Evolutionary conservation across 1,140 invertebrate genomes (phyloP).

Genomic region (Drosophila subpulchrella): DNA sequence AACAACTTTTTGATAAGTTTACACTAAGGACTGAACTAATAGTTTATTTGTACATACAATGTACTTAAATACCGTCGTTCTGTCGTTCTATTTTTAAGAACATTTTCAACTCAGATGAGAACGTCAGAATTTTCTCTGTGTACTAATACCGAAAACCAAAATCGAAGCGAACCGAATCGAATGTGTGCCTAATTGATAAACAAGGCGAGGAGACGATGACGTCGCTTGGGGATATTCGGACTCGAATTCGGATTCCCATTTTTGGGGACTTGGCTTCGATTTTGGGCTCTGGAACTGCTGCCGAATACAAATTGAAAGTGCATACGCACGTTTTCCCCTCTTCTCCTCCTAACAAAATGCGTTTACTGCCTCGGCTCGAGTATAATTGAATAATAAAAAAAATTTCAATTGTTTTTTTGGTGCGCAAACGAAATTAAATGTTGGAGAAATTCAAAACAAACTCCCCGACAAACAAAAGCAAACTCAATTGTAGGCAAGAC

Average conservation of each 20-base stretch:
- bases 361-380: conserved; percentile 26
- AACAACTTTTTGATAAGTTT: no score
- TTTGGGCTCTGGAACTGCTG: conserved; percentile 7
- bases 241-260: conserved; percentile 14
- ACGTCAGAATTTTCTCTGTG: no score
- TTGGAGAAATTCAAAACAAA: conserved; percentile 60
- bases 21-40: no score
- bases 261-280: conserved; percentile 11
- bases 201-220: conserved; percentile 52
- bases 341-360: conserved; percentile 1
- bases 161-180: conserved; percentile 40
- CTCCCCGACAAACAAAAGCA: conserved; percentile 25
- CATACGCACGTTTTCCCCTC: conserved; percentile 25
- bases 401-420: conserved; percentile 64
- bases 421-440: conserved; percentile 43
- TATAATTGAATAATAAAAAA: conserved; percentile 78
- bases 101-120: no score
- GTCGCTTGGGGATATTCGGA: conserved; percentile 8
- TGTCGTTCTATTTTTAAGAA: no score
- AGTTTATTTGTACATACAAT: no score
- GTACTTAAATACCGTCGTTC: no score
- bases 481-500: conserved; percentile 30
- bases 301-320: conserved; percentile 43
- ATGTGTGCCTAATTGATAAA: conserved; percentile 77
- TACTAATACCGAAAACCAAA: conserved; percentile 6